These are phyloP conservation scores for Clavelina lepadiformis DNA, from an alignment of 23 tunicate species.

Conservation along the genomic window DNA sequence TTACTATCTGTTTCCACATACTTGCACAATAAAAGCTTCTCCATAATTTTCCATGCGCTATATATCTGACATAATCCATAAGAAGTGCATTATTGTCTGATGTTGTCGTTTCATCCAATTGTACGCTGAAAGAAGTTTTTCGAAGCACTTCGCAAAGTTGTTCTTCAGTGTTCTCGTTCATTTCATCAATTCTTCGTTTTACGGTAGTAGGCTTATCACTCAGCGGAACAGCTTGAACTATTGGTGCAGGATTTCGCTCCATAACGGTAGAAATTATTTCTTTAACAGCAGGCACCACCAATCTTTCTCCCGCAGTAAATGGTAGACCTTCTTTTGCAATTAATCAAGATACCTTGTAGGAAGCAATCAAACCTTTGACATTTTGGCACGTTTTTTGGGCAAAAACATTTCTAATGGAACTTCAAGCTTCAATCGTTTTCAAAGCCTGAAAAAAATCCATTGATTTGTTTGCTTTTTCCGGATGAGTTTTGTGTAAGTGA, in stretches of 20 bases:
- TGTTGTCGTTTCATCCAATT: conserved; percentile 35
- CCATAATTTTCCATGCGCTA: conserved; percentile 17
- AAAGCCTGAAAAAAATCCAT: conserved; percentile 24
- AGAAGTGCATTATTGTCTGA: conserved; percentile 11
- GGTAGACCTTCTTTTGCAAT: conserved; percentile 22
- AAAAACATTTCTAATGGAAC: conserved; percentile 8
- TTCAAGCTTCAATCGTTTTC: conserved; percentile 1
- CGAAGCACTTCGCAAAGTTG: conserved; percentile 8
- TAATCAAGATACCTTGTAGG: conserved; percentile 14
- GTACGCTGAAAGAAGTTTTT: conserved; percentile 20
- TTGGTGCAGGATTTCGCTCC: conserved; percentile 28
- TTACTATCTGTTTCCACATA: conserved; percentile 17
- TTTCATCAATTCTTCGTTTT: conserved; percentile 26
- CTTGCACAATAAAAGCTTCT: conserved; percentile 37
- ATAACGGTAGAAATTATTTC: conserved; percentile 25
- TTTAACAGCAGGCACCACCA: conserved; percentile 23
- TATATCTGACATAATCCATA: conserved; percentile 8
- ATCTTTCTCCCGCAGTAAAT: conserved; percentile 22
- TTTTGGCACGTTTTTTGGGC: neutral
- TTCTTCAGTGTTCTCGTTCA: conserved; percentile 14
- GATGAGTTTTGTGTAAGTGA: conserved; percentile 15
- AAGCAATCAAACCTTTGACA: conserved; percentile 7
- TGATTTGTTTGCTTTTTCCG: conserved; percentile 16
- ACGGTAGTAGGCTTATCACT: conserved; percentile 15
- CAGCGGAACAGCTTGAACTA: conserved; percentile 27